Percentiles rank a stretch among this genome's conserved stretches.
Evolutionary conservation across 2,113 vertebrate species (phyloP).

Genomic region (Scomber colias): DNA sequence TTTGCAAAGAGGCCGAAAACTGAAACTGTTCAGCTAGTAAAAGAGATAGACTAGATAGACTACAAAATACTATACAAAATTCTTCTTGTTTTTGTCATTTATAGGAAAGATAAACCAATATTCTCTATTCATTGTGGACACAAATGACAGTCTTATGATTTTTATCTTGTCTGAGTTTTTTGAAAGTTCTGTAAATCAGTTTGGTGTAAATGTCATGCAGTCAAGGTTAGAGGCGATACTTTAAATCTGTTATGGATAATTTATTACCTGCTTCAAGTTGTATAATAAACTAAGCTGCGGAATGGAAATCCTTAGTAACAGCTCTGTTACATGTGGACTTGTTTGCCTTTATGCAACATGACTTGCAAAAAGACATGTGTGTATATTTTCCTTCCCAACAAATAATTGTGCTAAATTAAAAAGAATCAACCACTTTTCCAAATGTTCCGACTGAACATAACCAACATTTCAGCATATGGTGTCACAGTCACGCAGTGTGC

Average conservation of each 20-base stretch:
- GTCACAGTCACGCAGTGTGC: slow-evolving; percentile 32
- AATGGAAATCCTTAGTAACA: background rate
- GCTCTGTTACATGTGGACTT: background rate
- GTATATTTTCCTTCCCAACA: background rate
- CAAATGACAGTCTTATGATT: background rate
- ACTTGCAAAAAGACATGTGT: background rate
- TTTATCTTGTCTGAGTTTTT: too few species aligned
- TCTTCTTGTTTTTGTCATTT: background rate
- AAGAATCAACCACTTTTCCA: slow-evolving; percentile 25
- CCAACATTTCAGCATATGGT: slow-evolving; percentile 21
- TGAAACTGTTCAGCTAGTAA: background rate
- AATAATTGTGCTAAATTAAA: slow-evolving; percentile 21
- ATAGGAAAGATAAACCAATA: background rate
- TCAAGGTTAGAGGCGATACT: background rate
- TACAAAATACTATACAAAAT: background rate
- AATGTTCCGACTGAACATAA: slow-evolving; percentile 3
- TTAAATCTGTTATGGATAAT: background rate
- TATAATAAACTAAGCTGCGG: background rate
- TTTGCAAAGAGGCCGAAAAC: too few species aligned
- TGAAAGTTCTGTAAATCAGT: too few species aligned
- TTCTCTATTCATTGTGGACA: background rate
- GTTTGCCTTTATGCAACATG: background rate
- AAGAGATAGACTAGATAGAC: background rate
- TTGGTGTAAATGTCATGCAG: background rate
- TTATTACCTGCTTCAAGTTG: background rate